phyloP scores from a whole-genome alignment of 1,140 invertebrate species.

The Lepidurus arcticus region DNA sequence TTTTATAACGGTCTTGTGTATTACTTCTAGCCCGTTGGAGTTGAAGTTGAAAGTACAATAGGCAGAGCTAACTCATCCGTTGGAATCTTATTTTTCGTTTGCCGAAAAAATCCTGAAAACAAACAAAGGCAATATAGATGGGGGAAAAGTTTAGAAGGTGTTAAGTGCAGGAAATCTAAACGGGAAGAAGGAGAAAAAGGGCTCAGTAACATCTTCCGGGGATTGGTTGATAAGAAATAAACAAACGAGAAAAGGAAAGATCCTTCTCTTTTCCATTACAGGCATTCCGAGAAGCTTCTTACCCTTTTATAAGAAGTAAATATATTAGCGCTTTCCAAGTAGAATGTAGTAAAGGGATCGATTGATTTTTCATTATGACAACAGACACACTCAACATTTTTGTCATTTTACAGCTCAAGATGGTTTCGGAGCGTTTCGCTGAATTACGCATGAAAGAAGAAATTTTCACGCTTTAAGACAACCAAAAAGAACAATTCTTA shows the following conservation, averaged over 20 bases:
- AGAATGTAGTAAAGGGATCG: not conserved
- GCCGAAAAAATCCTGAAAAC: not conserved
- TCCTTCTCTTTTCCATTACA: not conserved
- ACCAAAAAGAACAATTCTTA: too few relatives aligned
- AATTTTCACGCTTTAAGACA: too few relatives aligned
- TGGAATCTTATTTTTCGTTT: not conserved
- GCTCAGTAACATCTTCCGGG: not conserved
- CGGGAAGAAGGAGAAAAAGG: not conserved
- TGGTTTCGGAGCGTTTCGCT: too few relatives aligned
- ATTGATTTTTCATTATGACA: not conserved
- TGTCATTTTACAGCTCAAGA: not conserved
- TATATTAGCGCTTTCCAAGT: not conserved
- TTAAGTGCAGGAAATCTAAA: slow-evolving; percentile 5
- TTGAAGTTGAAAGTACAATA: not conserved
- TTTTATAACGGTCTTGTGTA: not conserved
- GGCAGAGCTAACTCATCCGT: not conserved
- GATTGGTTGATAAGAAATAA: slow-evolving; percentile 10
- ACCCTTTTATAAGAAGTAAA: not conserved
- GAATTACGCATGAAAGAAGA: too few relatives aligned
- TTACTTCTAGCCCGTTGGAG: not conserved
- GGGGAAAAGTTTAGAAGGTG: not conserved
- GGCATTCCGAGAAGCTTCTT: slow-evolving; percentile 18
- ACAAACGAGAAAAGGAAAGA: not conserved
- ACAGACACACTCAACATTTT: not conserved
- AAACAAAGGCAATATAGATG: not conserved